A percentile compares a stretch with the other conserved stretches of the same genome.
Evolutionary conservation across 2,113 vertebrate species (phyloP).

Genomic region (Hiodon alosoides): DNA sequence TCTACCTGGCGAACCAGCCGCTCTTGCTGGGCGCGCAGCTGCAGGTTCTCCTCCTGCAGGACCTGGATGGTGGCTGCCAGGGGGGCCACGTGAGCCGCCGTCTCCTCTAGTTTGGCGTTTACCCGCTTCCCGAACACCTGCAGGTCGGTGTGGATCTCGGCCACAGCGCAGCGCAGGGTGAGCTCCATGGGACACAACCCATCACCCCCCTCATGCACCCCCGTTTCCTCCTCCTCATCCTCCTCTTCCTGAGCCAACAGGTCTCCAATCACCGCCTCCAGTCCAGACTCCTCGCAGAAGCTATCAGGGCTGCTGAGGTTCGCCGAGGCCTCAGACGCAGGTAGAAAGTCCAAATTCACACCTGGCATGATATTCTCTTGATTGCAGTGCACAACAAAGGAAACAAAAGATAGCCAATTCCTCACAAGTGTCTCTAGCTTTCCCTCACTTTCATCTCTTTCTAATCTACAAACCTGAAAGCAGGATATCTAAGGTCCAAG

Average conservation of each 20-base stretch:
- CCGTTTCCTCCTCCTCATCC: slow-evolving; percentile 21
- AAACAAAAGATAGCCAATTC: background rate
- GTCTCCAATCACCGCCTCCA: slow-evolving; percentile 56
- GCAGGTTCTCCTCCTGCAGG: slow-evolving; percentile 72
- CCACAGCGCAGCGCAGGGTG: slow-evolving; percentile 51
- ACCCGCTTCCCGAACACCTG: slow-evolving; percentile 60
- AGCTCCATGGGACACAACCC: slow-evolving; percentile 46
- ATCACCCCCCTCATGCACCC: background rate
- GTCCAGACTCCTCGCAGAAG: slow-evolving; percentile 51
- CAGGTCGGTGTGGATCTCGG: slow-evolving; percentile 69
- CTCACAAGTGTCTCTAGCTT: background rate
- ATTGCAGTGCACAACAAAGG: background rate
- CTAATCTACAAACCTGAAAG: background rate
- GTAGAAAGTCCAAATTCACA: slow-evolving; percentile 57
- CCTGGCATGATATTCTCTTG: slow-evolving; percentile 70
- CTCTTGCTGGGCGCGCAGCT: slow-evolving; percentile 69
- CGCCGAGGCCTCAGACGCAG: slow-evolving; percentile 36
- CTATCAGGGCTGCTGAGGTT: slow-evolving; percentile 36
- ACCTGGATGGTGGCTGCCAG: slow-evolving; percentile 51
- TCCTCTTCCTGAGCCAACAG: slow-evolving; percentile 39
- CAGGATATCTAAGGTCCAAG: background rate
- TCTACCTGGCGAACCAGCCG: slow-evolving; percentile 63
- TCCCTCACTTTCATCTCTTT: background rate
- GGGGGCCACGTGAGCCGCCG: slow-evolving; percentile 49
- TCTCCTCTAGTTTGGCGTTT: slow-evolving; percentile 61